These are phyloP conservation scores for Diacarnus erythraeanus DNA, from an alignment of 37 sponge, comb jelly and placozoan genomes.

Conservation along the genomic window DNA sequence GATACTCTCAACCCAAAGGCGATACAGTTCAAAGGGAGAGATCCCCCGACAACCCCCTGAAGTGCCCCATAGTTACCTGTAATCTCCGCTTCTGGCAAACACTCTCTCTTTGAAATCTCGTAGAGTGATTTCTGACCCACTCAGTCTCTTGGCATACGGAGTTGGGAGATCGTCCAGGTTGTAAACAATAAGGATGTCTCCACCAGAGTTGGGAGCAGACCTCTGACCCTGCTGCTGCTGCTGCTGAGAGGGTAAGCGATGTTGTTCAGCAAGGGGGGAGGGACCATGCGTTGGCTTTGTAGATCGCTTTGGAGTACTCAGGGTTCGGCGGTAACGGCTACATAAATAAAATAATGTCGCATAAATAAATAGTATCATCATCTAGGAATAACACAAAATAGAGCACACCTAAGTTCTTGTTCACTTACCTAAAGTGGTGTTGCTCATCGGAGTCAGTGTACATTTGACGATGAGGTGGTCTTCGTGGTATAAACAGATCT, in stretches of 20 bases:
- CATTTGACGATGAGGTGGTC: not conserved
- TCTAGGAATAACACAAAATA: not conserved
- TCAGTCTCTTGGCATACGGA: slow-evolving; percentile 32
- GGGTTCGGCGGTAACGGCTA: not conserved
- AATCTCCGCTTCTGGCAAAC: slow-evolving; percentile 63
- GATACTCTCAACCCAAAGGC: too few species aligned
- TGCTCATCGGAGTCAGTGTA: slow-evolving; percentile 48
- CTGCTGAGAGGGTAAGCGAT: not conserved
- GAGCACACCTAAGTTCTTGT: too few species aligned
- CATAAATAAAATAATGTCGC: not conserved
- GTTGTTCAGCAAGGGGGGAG: slow-evolving; percentile 1
- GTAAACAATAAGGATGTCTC: slow-evolving; percentile 38
- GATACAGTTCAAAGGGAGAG: too few species aligned
- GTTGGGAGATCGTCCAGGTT: slow-evolving; percentile 37
- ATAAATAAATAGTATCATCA: not conserved
- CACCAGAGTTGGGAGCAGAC: not conserved
- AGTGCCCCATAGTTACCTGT: slow-evolving; percentile 36
- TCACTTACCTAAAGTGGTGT: slow-evolving; percentile 21
- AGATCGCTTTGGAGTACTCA: slow-evolving; percentile 11
- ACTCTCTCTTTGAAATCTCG: slow-evolving; percentile 73
- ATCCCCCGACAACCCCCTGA: not conserved
- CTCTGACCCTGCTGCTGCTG: not conserved
- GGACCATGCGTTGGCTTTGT: not conserved
- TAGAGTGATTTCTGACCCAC: slow-evolving; percentile 47
- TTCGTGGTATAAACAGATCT: slow-evolving; percentile 53